Conservation (phyloP, 2,888 invertebrate species). For the Chironomus riparius region DNA sequence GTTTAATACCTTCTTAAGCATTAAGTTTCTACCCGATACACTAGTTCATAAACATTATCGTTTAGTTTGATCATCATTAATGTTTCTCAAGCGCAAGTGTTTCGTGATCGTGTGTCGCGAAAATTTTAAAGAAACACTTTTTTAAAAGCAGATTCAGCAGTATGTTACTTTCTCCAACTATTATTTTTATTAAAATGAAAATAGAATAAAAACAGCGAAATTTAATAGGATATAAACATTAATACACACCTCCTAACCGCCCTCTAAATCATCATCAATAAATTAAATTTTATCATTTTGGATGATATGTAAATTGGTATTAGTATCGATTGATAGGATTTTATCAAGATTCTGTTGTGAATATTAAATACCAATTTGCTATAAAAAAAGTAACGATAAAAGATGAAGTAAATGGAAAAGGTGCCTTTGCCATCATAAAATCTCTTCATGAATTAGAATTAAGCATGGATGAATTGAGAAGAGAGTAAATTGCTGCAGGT, state of each 20-base stretch:
- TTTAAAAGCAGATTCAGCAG: too few species aligned
- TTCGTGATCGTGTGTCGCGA: too few species aligned
- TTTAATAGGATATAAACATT: too few species aligned
- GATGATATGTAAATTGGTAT: constrained; percentile 12
- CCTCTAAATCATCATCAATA: constrained; percentile 14
- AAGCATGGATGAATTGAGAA: background rate
- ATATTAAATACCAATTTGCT: constrained; percentile 24
- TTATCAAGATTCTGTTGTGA: constrained; percentile 21
- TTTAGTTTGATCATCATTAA: too few species aligned
- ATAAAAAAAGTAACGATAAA: background rate
- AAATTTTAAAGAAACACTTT: too few species aligned
- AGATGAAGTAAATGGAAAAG: background rate
- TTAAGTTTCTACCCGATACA: too few species aligned
- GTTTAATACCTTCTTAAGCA: too few species aligned
- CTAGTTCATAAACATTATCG: too few species aligned
- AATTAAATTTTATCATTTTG: constrained; percentile 20
- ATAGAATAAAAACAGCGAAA: too few species aligned
- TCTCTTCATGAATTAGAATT: background rate
- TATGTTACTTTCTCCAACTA: too few species aligned
- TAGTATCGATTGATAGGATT: constrained; percentile 16
- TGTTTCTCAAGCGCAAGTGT: too few species aligned
- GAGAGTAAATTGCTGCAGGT: background rate
- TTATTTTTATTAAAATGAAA: too few species aligned
- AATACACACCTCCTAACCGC: background rate
- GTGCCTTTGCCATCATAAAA: background rate